Evolutionary conservation across 2,113 vertebrate species (phyloP).

Genomic region (Accipiter cooperii): DNA sequence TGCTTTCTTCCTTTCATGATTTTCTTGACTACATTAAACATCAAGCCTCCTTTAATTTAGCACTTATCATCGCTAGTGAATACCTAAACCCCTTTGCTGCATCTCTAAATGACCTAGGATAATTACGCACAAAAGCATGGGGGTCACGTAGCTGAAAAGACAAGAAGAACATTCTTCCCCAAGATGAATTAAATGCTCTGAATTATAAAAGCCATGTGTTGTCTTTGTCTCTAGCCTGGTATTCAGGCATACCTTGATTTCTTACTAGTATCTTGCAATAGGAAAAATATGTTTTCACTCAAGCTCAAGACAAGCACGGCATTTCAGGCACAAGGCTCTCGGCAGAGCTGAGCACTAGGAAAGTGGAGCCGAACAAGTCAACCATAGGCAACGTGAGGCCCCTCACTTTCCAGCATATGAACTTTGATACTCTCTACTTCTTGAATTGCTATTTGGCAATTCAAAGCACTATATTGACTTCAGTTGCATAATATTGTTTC

Average conservation of each 20-base stretch:
- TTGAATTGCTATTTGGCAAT: not conserved
- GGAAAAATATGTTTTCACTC: not conserved
- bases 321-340: not conserved
- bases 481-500: not conserved
- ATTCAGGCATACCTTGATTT: not conserved
- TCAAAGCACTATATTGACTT: not conserved
- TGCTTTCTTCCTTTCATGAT: not conserved
- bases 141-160: not conserved
- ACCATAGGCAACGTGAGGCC: not conserved
- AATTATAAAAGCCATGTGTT: not conserved
- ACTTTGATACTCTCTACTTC: not conserved
- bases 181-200: not conserved
- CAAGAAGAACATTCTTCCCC: fast-evolving
- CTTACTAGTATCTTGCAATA: not conserved
- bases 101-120: not conserved
- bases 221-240: not conserved
- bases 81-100: not conserved
- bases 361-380: not conserved
- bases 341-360: fast-evolving
- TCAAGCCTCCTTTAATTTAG: not conserved
- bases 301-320: not conserved
- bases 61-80: not conserved
- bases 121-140: not conserved
- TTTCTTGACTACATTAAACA: not conserved
- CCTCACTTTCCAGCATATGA: not conserved